These are phyloP conservation scores for Cyprinella venusta DNA, from an alignment of 2,797 vertebrate species.

Conservation along the genomic window DNA sequence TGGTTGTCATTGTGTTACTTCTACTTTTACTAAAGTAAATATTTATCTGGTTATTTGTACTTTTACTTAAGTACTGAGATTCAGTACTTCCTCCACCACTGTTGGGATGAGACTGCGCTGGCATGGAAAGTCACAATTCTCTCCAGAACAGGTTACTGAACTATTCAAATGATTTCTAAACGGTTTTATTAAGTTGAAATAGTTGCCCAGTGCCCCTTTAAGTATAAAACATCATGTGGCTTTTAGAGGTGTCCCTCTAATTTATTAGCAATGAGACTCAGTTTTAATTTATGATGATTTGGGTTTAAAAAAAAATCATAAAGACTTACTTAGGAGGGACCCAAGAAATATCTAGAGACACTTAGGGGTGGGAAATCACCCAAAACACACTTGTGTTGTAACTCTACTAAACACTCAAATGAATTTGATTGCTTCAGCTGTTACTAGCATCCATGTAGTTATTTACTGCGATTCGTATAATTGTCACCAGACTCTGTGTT, in stretches of 20 bases:
- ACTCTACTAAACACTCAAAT: conserved; percentile 10
- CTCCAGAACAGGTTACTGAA: too few species aligned
- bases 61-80: too few species aligned
- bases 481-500: conserved; percentile 71
- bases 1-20: too few species aligned
- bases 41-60: too few species aligned
- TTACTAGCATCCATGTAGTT: conserved; percentile 58
- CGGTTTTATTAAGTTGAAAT: too few species aligned
- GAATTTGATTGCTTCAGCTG: conserved; percentile 22
- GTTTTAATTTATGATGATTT: background rate
- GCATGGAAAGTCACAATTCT: too few species aligned
- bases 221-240: background rate
- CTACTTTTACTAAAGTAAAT: too few species aligned
- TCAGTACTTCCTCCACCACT: too few species aligned
- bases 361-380: background rate
- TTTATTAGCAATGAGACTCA: background rate
- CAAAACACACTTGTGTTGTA: conserved; percentile 1
- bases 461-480: conserved; percentile 73
- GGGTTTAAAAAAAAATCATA: background rate
- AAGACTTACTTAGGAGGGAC: background rate
- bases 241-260: background rate
- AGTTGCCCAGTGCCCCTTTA: too few species aligned
- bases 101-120: too few species aligned
- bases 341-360: background rate
- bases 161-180: too few species aligned